These are phyloP conservation scores for Stenichneumon culpator DNA, from an alignment of 2,888 invertebrate species.

Conservation along the genomic window DNA sequence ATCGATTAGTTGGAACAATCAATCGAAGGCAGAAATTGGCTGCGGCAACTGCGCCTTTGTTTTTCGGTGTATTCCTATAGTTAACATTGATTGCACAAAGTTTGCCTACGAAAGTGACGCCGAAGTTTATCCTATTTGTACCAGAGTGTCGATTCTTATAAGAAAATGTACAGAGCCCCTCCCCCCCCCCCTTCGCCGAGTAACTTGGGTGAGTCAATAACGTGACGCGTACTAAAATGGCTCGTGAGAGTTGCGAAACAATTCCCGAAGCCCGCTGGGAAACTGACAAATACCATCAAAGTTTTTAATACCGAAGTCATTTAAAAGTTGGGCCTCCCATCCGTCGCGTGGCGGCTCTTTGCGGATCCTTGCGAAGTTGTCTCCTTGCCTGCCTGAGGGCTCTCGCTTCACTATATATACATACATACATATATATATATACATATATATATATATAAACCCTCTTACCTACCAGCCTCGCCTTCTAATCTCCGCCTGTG, in stretches of 20 bases:
- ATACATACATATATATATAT: not conserved
- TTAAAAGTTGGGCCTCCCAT: conserved; percentile 79
- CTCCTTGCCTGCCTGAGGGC: conserved; percentile 58
- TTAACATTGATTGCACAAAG: not conserved
- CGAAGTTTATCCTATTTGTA: conserved; percentile 31
- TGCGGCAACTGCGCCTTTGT: not conserved
- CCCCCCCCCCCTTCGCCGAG: not conserved
- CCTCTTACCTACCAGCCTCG: conserved; percentile 54
- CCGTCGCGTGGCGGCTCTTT: conserved; percentile 75
- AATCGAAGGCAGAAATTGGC: too few relatives aligned
- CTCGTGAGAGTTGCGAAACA: conserved; percentile 80
- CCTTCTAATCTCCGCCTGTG: conserved; percentile 72
- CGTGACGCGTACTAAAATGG: conserved; percentile 73
- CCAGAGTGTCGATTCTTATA: conserved; percentile 38
- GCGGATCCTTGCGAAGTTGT: conserved; percentile 55
- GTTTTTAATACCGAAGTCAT: conserved; percentile 83
- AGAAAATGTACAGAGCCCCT: conserved; percentile 46
- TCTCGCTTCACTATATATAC: conserved; percentile 57
- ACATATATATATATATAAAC: too few relatives aligned
- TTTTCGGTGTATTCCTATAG: not conserved
- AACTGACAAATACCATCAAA: conserved; percentile 83
- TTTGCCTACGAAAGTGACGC: conserved; percentile 26
- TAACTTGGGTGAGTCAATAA: conserved; percentile 67
- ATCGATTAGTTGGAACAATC: too few relatives aligned
- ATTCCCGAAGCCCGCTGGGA: conserved; percentile 75